phyloP scores from a whole-genome alignment of 1,140 invertebrate genomes.

The Tenebrio molitor region DNA sequence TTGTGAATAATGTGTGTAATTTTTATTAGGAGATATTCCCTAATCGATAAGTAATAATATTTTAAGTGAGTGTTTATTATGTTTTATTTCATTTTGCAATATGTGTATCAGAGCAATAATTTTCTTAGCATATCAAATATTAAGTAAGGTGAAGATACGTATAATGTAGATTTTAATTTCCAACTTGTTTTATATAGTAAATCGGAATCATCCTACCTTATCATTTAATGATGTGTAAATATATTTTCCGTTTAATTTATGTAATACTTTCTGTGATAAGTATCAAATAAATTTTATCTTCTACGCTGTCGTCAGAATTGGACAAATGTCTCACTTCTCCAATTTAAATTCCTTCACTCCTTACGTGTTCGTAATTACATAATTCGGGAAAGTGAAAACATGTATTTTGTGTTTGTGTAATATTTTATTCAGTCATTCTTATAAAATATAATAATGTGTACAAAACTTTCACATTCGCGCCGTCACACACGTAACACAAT shows the following conservation, averaged over 20 bases:
- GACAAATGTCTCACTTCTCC: too few relatives aligned
- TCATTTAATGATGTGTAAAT: slow-evolving; percentile 34
- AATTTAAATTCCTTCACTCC: too few relatives aligned
- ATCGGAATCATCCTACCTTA: background rate
- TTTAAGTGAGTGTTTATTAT: slow-evolving; percentile 38
- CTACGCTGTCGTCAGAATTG: background rate
- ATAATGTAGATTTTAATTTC: slow-evolving; percentile 38
- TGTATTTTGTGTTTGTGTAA: slow-evolving; percentile 17
- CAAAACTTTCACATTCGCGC: slow-evolving; percentile 36
- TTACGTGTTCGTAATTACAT: too few relatives aligned
- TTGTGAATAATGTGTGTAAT: slow-evolving; percentile 26
- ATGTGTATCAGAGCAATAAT: slow-evolving; percentile 46
- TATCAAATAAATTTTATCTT: slow-evolving; percentile 40
- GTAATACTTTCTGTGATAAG: slow-evolving; percentile 43
- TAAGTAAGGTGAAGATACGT: slow-evolving; percentile 42
- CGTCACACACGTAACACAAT: slow-evolving; percentile 20
- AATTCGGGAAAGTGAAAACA: too few relatives aligned
- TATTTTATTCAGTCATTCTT: slow-evolving; percentile 46
- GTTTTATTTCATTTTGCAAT: slow-evolving; percentile 43
- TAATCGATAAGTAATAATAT: slow-evolving; percentile 41
- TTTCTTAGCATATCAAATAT: slow-evolving; percentile 40
- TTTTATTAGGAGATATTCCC: slow-evolving; percentile 31
- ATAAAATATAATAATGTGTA: slow-evolving; percentile 37
- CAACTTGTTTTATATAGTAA: slow-evolving; percentile 23
- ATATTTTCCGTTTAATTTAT: slow-evolving; percentile 36